Percentiles rank a stretch among this genome's conserved stretches.
These are phyloP conservation scores for Galbula dea DNA, from an alignment of 2,113 vertebrate genomes.

Conservation along the genomic window DNA sequence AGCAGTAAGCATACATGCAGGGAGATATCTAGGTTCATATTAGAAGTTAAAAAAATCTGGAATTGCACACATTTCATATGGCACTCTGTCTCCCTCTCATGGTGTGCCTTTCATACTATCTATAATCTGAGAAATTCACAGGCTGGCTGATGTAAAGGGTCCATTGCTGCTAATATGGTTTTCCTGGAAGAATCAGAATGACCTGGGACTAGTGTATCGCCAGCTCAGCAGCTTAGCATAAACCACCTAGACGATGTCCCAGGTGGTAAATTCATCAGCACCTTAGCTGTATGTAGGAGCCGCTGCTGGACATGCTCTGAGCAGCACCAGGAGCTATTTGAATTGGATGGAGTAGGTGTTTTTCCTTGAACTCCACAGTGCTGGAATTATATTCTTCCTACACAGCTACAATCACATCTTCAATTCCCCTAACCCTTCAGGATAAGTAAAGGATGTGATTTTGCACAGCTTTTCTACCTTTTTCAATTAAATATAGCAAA, in stretches of 20 bases:
- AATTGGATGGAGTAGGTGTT: accelerated
- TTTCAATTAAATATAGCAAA: not conserved
- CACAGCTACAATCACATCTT: not conserved
- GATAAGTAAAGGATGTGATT: not conserved
- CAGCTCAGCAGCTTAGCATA: not conserved
- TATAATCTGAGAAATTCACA: not conserved
- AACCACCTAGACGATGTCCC: not conserved
- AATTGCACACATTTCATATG: not conserved
- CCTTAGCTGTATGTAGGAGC: not conserved
- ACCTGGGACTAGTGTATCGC: not conserved
- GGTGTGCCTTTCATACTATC: not conserved
- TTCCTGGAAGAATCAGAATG: not conserved
- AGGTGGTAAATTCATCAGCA: not conserved
- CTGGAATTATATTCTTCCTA: not conserved
- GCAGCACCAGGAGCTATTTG: not conserved
- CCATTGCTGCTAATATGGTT: not conserved
- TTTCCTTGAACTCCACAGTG: not conserved
- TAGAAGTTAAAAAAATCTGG: not conserved
- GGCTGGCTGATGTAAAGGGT: not conserved
- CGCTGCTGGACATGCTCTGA: not conserved
- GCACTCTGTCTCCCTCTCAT: conserved; percentile 34
- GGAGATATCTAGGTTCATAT: not conserved
- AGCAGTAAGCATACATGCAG: not conserved
- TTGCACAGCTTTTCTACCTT: not conserved
- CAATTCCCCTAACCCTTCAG: not conserved